Base-by-base conservation (phyloP, 1,140 invertebrate species). In the Yoshiicerus persimilis region DNA sequence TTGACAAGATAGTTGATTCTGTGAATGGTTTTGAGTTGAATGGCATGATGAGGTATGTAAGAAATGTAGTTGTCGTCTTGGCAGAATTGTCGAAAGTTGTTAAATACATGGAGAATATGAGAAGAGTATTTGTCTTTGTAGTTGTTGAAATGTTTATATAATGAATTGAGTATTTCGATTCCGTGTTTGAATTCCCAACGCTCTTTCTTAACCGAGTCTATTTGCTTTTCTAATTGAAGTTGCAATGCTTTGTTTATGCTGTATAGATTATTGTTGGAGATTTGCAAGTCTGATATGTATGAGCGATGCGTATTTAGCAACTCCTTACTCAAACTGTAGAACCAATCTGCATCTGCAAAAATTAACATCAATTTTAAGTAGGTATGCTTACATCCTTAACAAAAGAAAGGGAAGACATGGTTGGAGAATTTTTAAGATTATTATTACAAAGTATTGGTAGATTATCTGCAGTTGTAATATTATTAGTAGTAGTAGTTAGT, bases 331-430 rank as follows among this genome's bases (percentile, higher is more conserved):
- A 89, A 36, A 85, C 88, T 90, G 87, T 88, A 88, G 41, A 91
- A 89, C 90, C 90, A 91, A 70, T 91, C 90, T 39, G 90, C 89
- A 86, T 91, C 90, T 91, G 87, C 6, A 86, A 85, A 85, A 80
- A 80, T 80, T 36, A 80, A 80, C 75, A 80, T 80, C 16, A 80
- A 80, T 36, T 77, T 20, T 36, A n/a, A 80, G 27, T 32, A 32
- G 4, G 41, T 47, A 70, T 10, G 10, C 27, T 25, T 66, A n/a
- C 62, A 66, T 70, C 5, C 13, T 9, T 70, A 16, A 30, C 66
- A 70, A 16, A 23, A 70, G 25, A 27, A 64, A 64, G 25, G 62
- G n/a, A 80, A 80, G 75, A 38, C 16, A 80, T 20, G 75, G 20
- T 80, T n/a, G 75, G 32, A 32, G 32, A 80, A 80, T 36, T 80